Evolutionary conservation across 2,888 invertebrate genomes (phyloP).

Genomic region (Drosophila prolongata): DNA sequence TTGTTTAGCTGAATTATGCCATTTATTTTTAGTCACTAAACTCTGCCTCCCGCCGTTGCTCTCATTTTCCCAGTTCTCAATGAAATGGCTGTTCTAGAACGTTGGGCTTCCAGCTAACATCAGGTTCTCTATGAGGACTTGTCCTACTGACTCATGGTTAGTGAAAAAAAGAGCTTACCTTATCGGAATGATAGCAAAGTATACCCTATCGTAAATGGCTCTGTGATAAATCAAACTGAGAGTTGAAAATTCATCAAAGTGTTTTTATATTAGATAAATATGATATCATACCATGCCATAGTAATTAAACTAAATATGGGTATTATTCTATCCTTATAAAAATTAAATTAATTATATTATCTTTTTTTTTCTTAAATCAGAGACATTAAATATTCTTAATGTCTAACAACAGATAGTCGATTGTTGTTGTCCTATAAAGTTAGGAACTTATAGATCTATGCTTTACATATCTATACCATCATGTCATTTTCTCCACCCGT

Average conservation of each 20-base stretch:
- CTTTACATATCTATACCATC: too few species aligned
- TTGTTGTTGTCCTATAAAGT: too few species aligned
- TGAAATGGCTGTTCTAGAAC: constrained; percentile 11
- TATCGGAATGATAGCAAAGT: constrained; percentile 22
- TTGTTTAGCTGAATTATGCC: constrained; percentile 66
- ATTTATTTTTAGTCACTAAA: constrained; percentile 63
- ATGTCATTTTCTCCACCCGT: too few species aligned
- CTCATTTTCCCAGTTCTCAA: constrained; percentile 30
- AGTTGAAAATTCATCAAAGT: background rate
- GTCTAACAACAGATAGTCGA: too few species aligned
- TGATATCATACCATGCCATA: background rate
- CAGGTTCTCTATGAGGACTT: constrained; percentile 15
- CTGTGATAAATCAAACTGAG: constrained; percentile 9
- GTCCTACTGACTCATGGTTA: constrained; percentile 26
- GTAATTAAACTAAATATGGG: too few species aligned
- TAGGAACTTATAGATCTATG: background rate
- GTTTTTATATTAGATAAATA: background rate
- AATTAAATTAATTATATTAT: background rate
- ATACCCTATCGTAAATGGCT: constrained; percentile 11
- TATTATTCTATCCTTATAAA: background rate
- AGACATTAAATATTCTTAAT: background rate
- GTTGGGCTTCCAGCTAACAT: background rate
- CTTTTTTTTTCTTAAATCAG: background rate
- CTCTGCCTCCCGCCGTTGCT: constrained; percentile 10
- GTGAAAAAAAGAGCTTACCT: constrained; percentile 14